Percentiles rank a stretch among this genome's conserved stretches.
Conservation (phyloP, 1,140 invertebrate species). For the Pseudomyrmex concolor region DNA sequence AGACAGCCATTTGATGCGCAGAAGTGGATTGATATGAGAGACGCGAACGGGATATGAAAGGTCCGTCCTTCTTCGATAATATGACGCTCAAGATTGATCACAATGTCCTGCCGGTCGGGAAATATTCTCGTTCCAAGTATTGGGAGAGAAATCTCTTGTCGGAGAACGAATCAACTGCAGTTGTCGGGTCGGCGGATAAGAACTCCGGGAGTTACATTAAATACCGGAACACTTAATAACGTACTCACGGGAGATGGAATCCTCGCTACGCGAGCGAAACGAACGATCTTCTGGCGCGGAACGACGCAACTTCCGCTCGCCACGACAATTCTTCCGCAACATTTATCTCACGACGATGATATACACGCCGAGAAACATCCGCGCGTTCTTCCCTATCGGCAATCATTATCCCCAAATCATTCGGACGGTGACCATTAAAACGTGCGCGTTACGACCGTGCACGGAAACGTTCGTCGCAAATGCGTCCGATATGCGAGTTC, state of each 20-base stretch:
- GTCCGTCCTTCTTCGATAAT: not conserved
- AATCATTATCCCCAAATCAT: slow-evolving; percentile 40
- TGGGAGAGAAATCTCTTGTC: not conserved
- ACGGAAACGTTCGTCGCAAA: not conserved
- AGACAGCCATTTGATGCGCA: not conserved
- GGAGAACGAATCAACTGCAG: not conserved
- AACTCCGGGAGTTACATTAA: slow-evolving; percentile 14
- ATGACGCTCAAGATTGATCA: slow-evolving; percentile 50
- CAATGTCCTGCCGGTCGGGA: not conserved
- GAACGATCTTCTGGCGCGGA: not conserved
- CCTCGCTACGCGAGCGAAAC: not conserved
- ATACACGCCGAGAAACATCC: not conserved
- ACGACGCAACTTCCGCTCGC: slow-evolving; percentile 24
- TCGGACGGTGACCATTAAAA: slow-evolving; percentile 35
- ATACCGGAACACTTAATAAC: slow-evolving; percentile 29
- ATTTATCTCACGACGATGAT: slow-evolving; percentile 34
- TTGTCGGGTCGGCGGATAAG: not conserved
- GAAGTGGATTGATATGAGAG: not conserved
- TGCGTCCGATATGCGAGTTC: not conserved
- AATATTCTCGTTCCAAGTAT: slow-evolving; percentile 5
- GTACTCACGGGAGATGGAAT: slow-evolving; percentile 26
- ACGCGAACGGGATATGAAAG: not conserved
- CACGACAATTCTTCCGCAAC: slow-evolving; percentile 37
- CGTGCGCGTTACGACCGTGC: slow-evolving; percentile 18
- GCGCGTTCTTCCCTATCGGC: not conserved